A percentile compares a stretch with the other conserved stretches of the same genome.
phyloP scores from a whole-genome alignment of 1,140 invertebrate species.

The Cyclina sinensis region DNA sequence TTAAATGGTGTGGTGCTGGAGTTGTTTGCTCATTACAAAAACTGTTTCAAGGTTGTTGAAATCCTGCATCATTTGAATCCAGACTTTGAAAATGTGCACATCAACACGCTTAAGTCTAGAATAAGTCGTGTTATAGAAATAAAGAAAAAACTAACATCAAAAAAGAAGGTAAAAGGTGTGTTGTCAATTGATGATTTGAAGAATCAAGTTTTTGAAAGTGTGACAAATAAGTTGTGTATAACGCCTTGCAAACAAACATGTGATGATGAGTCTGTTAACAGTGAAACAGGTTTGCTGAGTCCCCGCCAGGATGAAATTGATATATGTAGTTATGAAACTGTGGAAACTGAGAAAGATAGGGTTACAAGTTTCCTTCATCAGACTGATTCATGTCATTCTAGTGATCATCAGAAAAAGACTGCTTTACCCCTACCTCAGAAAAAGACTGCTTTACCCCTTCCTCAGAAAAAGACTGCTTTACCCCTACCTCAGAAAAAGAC shows the following conservation, averaged over 20 bases:
- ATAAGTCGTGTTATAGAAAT: neutral
- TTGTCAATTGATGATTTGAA: neutral
- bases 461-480: no score
- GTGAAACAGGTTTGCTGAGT: no score
- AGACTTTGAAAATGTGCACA: neutral
- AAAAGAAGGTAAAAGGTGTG: neutral
- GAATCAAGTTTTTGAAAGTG: neutral
- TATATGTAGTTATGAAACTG: no score
- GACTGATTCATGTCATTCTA: no score
- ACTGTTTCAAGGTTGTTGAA: neutral
- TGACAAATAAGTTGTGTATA: neutral
- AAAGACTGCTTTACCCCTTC: no score
- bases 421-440: no score
- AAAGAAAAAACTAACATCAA: neutral
- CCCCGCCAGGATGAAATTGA: no score
- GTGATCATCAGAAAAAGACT: no score
- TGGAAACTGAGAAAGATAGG: no score
- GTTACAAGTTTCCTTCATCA: no score
- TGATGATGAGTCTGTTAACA: neutral
- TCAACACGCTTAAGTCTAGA: neutral
- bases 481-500: no score
- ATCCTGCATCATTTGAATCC: neutral
- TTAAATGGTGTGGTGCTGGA: conserved; percentile 11
- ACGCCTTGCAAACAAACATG: neutral
- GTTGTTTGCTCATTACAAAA: neutral